Evolutionary conservation across 2,888 invertebrate species (phyloP).

Genomic region (Andrena bucephala): DNA sequence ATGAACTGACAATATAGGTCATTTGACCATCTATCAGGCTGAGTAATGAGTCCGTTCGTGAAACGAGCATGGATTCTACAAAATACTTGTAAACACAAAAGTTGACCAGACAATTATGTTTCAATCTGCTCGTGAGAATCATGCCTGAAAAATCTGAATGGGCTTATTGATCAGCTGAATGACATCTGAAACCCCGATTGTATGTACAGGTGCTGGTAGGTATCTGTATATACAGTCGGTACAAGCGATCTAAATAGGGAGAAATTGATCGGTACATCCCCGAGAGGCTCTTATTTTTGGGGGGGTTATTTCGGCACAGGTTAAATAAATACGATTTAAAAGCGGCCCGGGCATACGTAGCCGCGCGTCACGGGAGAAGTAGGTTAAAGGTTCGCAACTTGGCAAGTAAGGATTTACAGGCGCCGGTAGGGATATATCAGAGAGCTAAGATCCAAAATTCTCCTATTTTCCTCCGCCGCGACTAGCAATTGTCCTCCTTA

Average conservation of each 20-base stretch:
- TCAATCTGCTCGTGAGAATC: background rate
- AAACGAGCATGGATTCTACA: no score
- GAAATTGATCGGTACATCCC: slow-evolving; percentile 34
- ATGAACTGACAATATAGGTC: no score
- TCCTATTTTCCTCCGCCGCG: slow-evolving; percentile 8
- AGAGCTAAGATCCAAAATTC: slow-evolving; percentile 57
- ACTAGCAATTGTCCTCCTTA: slow-evolving; percentile 36
- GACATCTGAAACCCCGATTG: background rate
- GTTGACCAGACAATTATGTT: background rate
- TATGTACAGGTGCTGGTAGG: background rate
- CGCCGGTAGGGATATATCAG: slow-evolving; percentile 38
- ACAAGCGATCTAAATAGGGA: slow-evolving; percentile 17
- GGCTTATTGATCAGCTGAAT: background rate
- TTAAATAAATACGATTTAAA: slow-evolving; percentile 62
- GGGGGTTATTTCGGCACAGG: slow-evolving; percentile 39
- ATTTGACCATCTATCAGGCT: no score
- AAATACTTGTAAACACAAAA: no score
- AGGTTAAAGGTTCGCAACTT: slow-evolving; percentile 66
- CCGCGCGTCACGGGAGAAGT: slow-evolving; percentile 49
- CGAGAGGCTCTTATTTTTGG: slow-evolving; percentile 45
- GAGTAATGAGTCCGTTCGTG: no score
- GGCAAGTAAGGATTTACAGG: slow-evolving; percentile 48
- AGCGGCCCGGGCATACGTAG: slow-evolving; percentile 42
- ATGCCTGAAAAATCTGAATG: background rate
- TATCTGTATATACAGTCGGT: slow-evolving; percentile 5